Conservation (phyloP, 2,888 invertebrate species). For the Drosophila limbata region DNA sequence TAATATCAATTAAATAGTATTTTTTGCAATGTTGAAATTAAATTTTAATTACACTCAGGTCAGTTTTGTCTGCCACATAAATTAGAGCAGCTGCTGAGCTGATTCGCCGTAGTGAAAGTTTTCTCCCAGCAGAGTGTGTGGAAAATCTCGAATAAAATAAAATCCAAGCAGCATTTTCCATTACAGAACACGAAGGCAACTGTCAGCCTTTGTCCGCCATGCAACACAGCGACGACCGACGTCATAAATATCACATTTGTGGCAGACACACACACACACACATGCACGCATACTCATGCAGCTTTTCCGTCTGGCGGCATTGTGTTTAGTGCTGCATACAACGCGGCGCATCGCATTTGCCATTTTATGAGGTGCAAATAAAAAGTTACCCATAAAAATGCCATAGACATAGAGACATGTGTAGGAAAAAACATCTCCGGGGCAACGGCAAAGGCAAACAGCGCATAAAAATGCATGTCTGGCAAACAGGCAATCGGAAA, state of each 20-base stretch:
- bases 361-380: slow-evolving; percentile 85
- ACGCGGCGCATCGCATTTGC: slow-evolving; percentile 81
- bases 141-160: slow-evolving; percentile 20
- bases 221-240: slow-evolving; percentile 34
- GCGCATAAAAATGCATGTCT: slow-evolving; percentile 77
- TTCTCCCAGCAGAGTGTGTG: slow-evolving; percentile 21
- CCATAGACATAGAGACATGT: slow-evolving; percentile 72
- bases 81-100: slow-evolving; percentile 33
- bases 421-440: slow-evolving; percentile 36
- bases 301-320: slow-evolving; percentile 38
- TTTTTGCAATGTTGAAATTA: slow-evolving; percentile 55
- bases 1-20: slow-evolving; percentile 69
- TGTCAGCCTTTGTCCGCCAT: slow-evolving; percentile 48
- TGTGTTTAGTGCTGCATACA: slow-evolving; percentile 75
- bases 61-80: slow-evolving; percentile 34
- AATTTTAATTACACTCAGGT: slow-evolving; percentile 64
- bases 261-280: slow-evolving; percentile 60
- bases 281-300: slow-evolving; percentile 16
- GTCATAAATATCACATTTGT: slow-evolving; percentile 80
- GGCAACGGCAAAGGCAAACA: slow-evolving; percentile 27
- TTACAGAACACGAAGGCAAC: slow-evolving; percentile 22
- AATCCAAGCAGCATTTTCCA: slow-evolving; percentile 46
- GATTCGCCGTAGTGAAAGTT: slow-evolving; percentile 60
- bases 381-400: slow-evolving; percentile 81
- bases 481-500: slow-evolving; percentile 31